These are phyloP conservation scores for Ia io DNA, from an alignment of 2,113 vertebrate genomes.

Conservation along the genomic window DNA sequence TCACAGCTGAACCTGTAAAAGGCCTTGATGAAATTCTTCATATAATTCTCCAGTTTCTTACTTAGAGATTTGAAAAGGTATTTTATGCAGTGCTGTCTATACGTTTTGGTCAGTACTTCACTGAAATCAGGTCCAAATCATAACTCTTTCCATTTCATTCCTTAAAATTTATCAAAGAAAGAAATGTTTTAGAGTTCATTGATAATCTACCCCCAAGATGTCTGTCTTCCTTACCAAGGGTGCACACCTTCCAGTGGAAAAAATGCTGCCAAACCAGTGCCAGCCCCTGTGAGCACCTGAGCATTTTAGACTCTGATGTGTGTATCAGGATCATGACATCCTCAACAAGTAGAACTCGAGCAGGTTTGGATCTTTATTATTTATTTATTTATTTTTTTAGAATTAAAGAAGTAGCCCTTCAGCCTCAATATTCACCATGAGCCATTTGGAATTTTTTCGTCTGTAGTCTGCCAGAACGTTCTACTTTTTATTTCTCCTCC, in stretches of 20 bases:
- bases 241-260: background rate
- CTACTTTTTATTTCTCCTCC: conserved; percentile 60
- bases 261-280: background rate
- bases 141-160: background rate
- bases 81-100: background rate
- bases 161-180: background rate
- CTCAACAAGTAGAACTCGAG: background rate
- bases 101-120: background rate
- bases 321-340: background rate
- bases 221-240: background rate
- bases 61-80: background rate
- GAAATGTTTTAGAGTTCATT: background rate
- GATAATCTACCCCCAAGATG: background rate
- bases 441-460: conserved; percentile 51
- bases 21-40: background rate
- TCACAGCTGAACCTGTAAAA: background rate
- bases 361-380: background rate
- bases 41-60: conserved; percentile 26
- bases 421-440: background rate
- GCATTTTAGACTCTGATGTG: background rate
- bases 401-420: background rate
- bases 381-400: background rate
- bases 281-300: background rate
- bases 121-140: background rate
- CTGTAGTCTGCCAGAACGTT: conserved; percentile 51